A percentile compares a stretch with the other conserved stretches of the same genome.
Conservation (phyloP, 2,797 vertebrate genomes). For the Dryobates pubescens region DNA sequence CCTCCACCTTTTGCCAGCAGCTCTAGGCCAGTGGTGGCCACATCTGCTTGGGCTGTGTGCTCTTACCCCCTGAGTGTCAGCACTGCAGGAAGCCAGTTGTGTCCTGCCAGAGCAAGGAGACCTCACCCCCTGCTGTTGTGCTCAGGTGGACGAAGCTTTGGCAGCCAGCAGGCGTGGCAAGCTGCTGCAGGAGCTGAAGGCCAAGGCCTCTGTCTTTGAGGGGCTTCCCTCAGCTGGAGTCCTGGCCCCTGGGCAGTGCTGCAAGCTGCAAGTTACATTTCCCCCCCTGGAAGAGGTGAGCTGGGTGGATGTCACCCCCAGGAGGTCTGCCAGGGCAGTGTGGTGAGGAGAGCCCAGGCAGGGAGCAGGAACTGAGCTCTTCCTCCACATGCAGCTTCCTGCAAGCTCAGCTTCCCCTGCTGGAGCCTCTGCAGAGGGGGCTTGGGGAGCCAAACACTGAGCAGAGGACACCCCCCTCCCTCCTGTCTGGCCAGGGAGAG, state of each 20-base stretch:
- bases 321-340: neutral
- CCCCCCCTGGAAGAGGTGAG: constrained; percentile 86
- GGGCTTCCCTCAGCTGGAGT: constrained; percentile 78
- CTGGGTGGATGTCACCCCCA: neutral
- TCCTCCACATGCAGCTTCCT: neutral
- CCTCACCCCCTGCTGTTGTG: neutral
- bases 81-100: neutral
- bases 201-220: constrained; percentile 79
- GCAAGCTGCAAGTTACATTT: constrained; percentile 86
- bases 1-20: neutral
- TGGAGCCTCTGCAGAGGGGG: neutral
- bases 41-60: neutral
- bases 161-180: constrained; percentile 74
- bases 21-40: neutral
- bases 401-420: neutral
- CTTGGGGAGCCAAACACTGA: neutral
- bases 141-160: constrained; percentile 81
- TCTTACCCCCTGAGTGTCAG: fast-evolving
- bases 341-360: neutral
- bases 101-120: neutral
- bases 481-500: neutral
- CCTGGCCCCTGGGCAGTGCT: constrained; percentile 77
- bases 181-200: constrained; percentile 55
- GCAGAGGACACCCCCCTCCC: neutral
- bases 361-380: neutral